Conservation (phyloP, 2,113 vertebrate genomes). For the Sula dactylatra region DNA sequence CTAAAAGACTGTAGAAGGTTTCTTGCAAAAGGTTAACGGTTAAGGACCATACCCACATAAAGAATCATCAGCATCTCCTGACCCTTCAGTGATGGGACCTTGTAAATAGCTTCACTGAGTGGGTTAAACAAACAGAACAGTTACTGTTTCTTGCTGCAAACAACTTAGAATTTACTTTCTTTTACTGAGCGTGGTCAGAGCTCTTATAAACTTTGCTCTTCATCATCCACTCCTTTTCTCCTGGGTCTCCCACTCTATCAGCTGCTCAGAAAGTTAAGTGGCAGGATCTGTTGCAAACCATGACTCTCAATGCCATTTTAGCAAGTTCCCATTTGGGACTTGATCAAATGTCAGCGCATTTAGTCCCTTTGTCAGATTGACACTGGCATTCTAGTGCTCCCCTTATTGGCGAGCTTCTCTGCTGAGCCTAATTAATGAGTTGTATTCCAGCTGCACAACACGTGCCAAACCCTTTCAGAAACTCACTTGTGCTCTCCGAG, state of each 20-base stretch:
- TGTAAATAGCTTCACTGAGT: not conserved
- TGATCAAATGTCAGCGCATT: not conserved
- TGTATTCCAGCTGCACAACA: conserved; percentile 25
- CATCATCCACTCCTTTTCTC: not conserved
- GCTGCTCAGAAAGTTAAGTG: not conserved
- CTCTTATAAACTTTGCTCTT: not conserved
- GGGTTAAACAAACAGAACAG: not conserved
- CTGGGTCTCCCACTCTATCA: not conserved
- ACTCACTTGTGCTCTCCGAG: not conserved
- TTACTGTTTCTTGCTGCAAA: not conserved
- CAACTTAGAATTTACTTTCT: not conserved
- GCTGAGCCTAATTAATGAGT: conserved; percentile 17
- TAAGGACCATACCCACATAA: not conserved
- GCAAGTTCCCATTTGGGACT: not conserved
- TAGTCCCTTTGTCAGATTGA: not conserved
- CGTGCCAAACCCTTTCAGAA: conserved; percentile 37
- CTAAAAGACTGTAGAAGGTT: not conserved
- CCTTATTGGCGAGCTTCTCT: not conserved
- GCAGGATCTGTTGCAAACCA: not conserved
- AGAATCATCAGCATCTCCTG: not conserved
- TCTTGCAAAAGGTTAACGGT: not conserved
- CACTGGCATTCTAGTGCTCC: not conserved
- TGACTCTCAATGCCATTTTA: not conserved
- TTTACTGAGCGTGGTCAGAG: not conserved
- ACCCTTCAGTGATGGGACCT: not conserved